Evolutionary conservation across 2,797 vertebrate genomes (phyloP), one percentile per base, ranked within the genome.

Genomic region (Parauchenoglanis punctatus): DNA sequence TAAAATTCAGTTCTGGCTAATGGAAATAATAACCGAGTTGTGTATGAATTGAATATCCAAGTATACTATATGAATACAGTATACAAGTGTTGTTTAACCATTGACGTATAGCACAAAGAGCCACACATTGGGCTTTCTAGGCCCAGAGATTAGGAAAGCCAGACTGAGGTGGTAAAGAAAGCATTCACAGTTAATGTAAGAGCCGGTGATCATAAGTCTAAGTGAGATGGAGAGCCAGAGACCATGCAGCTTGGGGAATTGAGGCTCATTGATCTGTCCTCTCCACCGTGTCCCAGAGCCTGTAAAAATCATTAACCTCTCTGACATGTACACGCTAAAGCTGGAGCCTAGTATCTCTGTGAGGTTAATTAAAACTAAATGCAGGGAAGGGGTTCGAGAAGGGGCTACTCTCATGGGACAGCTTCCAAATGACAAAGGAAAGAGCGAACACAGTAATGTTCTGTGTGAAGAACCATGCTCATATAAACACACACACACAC

Each of bases 321-420:
- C 93, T 94, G 95, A 94, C 95, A 94, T 93, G 91, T 94, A 95
- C 94, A 94, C 92, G 92, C 93, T 93, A 94, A 85, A 96, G 93
- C 94, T 93, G 94, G 95, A 96, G 93, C 93, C 94, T 90, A 91
- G 94, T 95, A 93, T 96, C 96, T 96, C 94, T 94, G 93, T 92
- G 94, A 96, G 96, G 96, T 96, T 96, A 96, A 96, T 96, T 96
- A 96, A 96, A 96, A 96, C 95, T 96, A 96, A 95, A 94, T 92
- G 92, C 90, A 86, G 81, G 88, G 81, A 88, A 84, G 70, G 63
- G 84, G 88, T 86, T 83, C 13, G 85, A 86, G 85, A 87, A 89
- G 93, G 92, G 86, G 90, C 92, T 90, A 87, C 88, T 92, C 94
- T 94, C 93, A 89, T 87, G 93, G 95, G 94, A 93, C 94, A 93